A percentile compares a stretch with the other conserved stretches of the same genome.
These are phyloP conservation scores for Riparia riparia DNA, from an alignment of 2,113 vertebrate species.

Conservation along the genomic window DNA sequence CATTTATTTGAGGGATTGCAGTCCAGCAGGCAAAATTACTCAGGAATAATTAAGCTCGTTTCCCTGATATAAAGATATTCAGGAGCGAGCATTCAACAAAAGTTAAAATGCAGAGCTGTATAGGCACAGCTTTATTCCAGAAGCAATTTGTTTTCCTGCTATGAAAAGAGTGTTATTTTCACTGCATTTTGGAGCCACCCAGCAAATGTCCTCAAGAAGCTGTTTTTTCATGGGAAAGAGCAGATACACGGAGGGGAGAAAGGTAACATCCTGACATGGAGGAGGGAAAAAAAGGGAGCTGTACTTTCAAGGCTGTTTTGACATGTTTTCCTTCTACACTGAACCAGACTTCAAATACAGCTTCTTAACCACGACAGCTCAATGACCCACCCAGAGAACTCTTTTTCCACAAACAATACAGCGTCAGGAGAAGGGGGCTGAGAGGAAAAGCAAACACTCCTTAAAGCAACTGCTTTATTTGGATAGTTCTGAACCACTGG, in stretches of 20 bases:
- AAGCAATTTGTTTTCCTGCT: not conserved
- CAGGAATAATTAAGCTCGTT: constrained; percentile 24
- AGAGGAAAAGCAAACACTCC: constrained; percentile 71
- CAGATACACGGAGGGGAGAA: not conserved
- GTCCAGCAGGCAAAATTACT: constrained; percentile 33
- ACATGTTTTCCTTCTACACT: constrained; percentile 52
- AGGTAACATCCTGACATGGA: constrained; percentile 42
- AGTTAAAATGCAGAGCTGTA: not conserved
- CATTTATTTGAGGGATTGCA: constrained; percentile 34
- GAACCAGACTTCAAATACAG: constrained; percentile 58
- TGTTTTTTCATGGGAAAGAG: constrained; percentile 4
- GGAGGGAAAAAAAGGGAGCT: not conserved
- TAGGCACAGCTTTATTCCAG: not conserved
- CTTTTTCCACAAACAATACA: constrained; percentile 70
- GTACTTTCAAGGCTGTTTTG: constrained; percentile 52
- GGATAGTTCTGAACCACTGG: constrained; percentile 74
- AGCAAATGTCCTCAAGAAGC: not conserved
- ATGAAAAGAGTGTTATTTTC: not conserved
- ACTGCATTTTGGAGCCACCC: not conserved
- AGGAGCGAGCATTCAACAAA: not conserved
- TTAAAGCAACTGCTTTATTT: constrained; percentile 72
- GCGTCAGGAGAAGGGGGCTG: constrained; percentile 43
- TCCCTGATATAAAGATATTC: constrained; percentile 6
- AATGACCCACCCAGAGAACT: constrained; percentile 62
- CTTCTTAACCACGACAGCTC: constrained; percentile 55